Evolutionary conservation across 2,113 vertebrate species (phyloP), one percentile per base, ranked within the genome.

Genomic region (Melanostigma gelatinosum): DNA sequence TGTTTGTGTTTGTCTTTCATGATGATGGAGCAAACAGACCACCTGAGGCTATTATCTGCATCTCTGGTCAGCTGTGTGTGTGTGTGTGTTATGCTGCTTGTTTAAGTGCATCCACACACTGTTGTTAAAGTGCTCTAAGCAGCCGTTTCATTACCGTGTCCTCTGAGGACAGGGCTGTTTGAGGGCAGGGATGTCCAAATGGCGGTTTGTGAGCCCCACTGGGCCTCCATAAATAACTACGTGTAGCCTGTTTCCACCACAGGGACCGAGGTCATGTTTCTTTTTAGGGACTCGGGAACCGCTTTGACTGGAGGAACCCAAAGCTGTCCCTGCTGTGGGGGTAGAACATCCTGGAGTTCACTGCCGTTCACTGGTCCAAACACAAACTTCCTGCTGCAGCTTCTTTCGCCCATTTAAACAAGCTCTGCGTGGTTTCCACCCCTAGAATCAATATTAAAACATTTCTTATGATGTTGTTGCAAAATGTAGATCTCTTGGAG

Each of bases 31-130:
- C 61, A 61, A 68, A 81, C 79, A 75, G 64, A 62, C 57, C 62
- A 62, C 78, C 62, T 60, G 64, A 75, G 79, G 57, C 72, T 69
- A 54, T 69, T 68, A 75, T 75, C 63, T 68, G 54, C 63, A 60
- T 32, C 79, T 80, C 60, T 80, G 70, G 61, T 80, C 78, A 67
- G 32, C 34, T 60, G 65, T 24, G 72, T 63, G 58, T 74, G 75
- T 70, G 65, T 52, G 67, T 63, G 67, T 55, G 77, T 54, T 1
- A 29, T 16, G 36, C 61, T 67, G 75, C 58, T 58, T 60, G 75
- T 77, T 67, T 44, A 58, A 76, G 74, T 57, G 52, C 40, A 42
- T 40, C 32, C 60, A 64, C 61, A 54, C 72, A 46, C 50, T 46
- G 68, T 58, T 67, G 63, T 61, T 52, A 52, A 80, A 74, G 79